Evolutionary conservation across 2,888 invertebrate genomes (phyloP), one percentile per base, ranked within the genome.

Genomic region (Flabesymbios commensalis): DNA sequence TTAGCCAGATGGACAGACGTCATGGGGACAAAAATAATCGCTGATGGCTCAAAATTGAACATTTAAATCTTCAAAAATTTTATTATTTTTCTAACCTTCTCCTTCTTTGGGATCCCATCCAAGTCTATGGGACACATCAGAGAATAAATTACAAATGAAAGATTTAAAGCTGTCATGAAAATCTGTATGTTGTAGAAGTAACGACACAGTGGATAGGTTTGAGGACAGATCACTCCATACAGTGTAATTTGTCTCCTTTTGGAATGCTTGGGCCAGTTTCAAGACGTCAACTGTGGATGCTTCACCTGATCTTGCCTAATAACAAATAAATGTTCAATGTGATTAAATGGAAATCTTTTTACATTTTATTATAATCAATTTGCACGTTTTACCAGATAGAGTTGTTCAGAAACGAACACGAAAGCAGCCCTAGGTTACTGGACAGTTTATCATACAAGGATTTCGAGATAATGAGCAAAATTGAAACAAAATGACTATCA

Each of bases 221-320:
- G 89, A 59, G 10, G 75, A 67, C 43, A 82, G 68, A 65, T 81
- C 80, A 5, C 89, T 90, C 96, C 96, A 97, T 0, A 96, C 96
- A 0, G 94, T 94, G 84, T 90, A 97, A 83, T 95, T 92, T 39
- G 88, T 89, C 82, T 97, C 95, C 71, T 90, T 88, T 67, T 88
- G 87, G 79, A 90, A 94, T 0, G 94, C 92, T 73, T 90, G 88
- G 77, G 94, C 88, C n/a, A 96, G 86, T 76, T 90, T 88, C 56
- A 97, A 84, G 0, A 91, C 90, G 78, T 92, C 84, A 0, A 90
- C 89, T 14, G 94, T 92, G 61, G 89, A 88, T 2, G 89, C 88
- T 69, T 89, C 88, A 0, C 95, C 95, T 2, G 94, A 91, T 55
- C 85, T 91, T 19, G 77, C 79, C 82, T 81, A 63, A 33, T 4